Percentiles rank a stretch among this genome's conserved stretches.
phyloP scores from a whole-genome alignment of 2,797 vertebrate genomes.

The Arremon aurantiirostris region DNA sequence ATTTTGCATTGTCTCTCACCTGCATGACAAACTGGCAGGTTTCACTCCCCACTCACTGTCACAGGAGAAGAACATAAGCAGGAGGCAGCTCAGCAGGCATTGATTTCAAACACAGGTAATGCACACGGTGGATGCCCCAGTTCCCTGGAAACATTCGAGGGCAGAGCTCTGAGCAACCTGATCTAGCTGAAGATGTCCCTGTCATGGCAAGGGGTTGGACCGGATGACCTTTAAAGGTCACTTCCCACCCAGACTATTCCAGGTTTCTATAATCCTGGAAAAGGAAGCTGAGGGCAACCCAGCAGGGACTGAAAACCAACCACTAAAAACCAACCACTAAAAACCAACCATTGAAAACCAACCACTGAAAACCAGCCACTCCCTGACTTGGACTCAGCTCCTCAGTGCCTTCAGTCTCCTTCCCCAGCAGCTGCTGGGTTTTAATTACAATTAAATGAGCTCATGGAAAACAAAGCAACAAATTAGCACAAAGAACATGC shows the following conservation, averaged over 20 bases:
- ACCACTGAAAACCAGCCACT: background rate
- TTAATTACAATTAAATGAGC: slow-evolving; percentile 89
- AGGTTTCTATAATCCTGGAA: background rate
- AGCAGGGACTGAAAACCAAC: background rate
- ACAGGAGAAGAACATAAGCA: background rate
- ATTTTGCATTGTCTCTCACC: background rate
- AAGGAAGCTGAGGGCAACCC: background rate
- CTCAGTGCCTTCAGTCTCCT: background rate
- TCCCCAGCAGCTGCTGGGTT: slow-evolving; percentile 78
- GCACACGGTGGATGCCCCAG: background rate
- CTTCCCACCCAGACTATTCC: background rate
- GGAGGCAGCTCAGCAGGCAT: background rate
- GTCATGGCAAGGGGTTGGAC: background rate
- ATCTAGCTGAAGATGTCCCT: background rate
- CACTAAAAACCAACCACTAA: background rate
- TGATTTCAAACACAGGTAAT: background rate
- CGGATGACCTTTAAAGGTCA: background rate
- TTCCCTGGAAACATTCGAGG: background rate
- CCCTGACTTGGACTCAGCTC: background rate
- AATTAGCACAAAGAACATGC: slow-evolving; percentile 7
- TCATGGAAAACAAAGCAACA: slow-evolving; percentile 76
- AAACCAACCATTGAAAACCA: background rate
- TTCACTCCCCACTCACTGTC: background rate
- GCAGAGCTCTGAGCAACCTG: background rate
- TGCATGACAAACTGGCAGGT: background rate